A percentile compares a stretch with the other conserved stretches of the same genome.
Evolutionary conservation across 2,113 vertebrate genomes (phyloP).

Genomic region (Cyanocitta stelleri): DNA sequence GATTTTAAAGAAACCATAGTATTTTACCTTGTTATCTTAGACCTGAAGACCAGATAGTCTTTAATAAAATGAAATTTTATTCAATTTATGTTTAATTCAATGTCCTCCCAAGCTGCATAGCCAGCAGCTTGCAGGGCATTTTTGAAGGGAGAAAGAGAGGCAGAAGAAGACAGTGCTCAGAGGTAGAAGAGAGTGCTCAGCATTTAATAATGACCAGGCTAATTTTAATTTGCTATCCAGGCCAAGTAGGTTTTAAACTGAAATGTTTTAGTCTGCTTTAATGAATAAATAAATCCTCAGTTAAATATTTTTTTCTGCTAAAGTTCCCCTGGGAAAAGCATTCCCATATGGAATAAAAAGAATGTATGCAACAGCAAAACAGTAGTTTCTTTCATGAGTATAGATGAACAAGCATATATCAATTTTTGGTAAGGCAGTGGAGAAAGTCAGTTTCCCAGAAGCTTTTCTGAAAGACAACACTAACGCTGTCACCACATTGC

Average conservation of each 20-base stretch:
- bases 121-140: not conserved
- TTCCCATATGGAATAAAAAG: not conserved
- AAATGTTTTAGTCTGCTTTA: not conserved
- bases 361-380: not conserved
- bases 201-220: not conserved
- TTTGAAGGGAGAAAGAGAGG: not conserved
- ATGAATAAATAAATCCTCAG: not conserved
- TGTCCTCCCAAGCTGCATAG: not conserved
- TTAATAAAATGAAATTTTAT: not conserved
- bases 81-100: not conserved
- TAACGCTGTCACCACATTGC: not conserved
- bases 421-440: not conserved
- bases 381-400: not conserved
- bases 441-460: not conserved
- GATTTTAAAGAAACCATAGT: not conserved
- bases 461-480: not conserved
- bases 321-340: rapidly evolving
- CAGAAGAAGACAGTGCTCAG: not conserved
- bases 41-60: not conserved
- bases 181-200: not conserved
- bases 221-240: not conserved
- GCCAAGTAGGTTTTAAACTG: not conserved
- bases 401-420: not conserved
- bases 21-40: not conserved
- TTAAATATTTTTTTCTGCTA: not conserved